Conservation (phyloP, 2,888 invertebrate species). For the Thalpophila matura region DNA sequence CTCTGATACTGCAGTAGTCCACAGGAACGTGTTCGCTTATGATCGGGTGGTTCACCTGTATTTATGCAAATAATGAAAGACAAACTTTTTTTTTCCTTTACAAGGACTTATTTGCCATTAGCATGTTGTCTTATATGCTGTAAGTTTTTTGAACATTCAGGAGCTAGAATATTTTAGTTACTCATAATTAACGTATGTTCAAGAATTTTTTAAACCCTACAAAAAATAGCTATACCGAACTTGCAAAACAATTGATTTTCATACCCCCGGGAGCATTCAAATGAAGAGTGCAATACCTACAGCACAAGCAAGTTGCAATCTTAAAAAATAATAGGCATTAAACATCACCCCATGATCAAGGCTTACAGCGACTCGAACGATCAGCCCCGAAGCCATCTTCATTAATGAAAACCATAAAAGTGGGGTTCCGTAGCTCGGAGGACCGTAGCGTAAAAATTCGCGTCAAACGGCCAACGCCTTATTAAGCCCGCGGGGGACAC, state of each 20-base stretch:
- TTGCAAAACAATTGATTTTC: constrained; percentile 52
- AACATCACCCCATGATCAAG: constrained; percentile 82
- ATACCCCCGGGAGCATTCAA: constrained; percentile 33
- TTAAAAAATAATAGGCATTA: constrained; percentile 78
- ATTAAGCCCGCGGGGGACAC: constrained; percentile 79
- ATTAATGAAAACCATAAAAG: constrained; percentile 88
- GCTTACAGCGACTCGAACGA: constrained; percentile 81
- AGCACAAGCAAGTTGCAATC: constrained; percentile 68
- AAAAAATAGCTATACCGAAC: constrained; percentile 2
- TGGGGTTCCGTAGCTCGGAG: constrained; percentile 68
- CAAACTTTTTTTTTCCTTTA: no score
- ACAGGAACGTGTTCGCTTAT: no score
- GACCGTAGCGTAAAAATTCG: constrained; percentile 74
- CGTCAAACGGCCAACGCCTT: constrained; percentile 84
- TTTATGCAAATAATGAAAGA: no score
- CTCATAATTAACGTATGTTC: background rate
- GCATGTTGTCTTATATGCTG: background rate
- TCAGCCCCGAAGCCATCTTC: constrained; percentile 86
- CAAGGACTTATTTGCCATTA: no score
- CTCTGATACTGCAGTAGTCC: no score
- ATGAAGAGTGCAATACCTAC: constrained; percentile 47
- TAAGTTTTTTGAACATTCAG: background rate
- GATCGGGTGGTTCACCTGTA: no score
- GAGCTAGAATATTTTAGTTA: background rate
- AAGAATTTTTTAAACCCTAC: background rate